A percentile compares a stretch with the other conserved stretches of the same genome.
Evolutionary conservation across 2,888 invertebrate genomes (phyloP).

Genomic region (Agapostemon virescens): DNA sequence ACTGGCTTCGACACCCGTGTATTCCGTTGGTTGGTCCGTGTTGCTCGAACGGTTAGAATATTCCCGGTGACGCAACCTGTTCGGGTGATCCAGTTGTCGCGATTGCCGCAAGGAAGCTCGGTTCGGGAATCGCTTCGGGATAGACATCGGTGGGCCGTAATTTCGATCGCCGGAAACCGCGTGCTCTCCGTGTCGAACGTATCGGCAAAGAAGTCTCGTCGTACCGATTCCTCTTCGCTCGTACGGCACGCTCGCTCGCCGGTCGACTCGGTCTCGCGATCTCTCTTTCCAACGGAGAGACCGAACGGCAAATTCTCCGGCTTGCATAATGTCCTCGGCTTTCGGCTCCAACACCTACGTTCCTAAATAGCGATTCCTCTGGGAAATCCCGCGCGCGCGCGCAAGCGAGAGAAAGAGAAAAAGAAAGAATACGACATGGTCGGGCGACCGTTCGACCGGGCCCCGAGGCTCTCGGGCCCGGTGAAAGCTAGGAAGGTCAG

Average conservation of each 20-base stretch:
- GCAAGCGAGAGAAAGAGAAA: not conserved
- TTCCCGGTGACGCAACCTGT: not conserved
- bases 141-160: not conserved
- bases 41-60: not conserved
- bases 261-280: not conserved
- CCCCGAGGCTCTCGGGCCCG: not conserved
- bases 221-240: not conserved
- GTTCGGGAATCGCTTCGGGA: not conserved
- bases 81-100: not conserved
- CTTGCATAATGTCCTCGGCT: conserved; percentile 3
- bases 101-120: not conserved
- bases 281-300: not conserved
- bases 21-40: not conserved
- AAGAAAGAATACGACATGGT: not conserved
- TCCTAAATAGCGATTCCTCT: conserved; percentile 13
- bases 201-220: not conserved
- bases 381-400: not conserved
- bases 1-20: too few species aligned
- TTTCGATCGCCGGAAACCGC: not conserved
- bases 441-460: not conserved
- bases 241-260: not conserved
- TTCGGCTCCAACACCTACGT: not conserved
- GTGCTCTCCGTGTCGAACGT: not conserved
- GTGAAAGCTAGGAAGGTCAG: not conserved
- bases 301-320: not conserved